phyloP scores from a whole-genome alignment of 2,113 vertebrate genomes.

The Lycocorax pyrrhopterus region DNA sequence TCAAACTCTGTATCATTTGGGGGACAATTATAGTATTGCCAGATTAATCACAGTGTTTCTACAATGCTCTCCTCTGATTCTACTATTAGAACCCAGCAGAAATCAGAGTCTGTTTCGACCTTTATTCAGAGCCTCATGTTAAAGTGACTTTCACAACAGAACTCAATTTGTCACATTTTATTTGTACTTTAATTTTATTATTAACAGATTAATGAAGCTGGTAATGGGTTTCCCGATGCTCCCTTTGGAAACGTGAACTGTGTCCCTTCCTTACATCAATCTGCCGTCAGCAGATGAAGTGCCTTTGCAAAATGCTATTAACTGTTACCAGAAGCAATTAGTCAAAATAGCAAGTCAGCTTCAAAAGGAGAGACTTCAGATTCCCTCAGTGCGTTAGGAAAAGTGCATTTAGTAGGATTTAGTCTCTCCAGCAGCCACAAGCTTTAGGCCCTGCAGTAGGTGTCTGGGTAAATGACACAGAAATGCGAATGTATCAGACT shows the following conservation, averaged over 20 bases:
- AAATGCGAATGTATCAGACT: slow-evolving; percentile 16
- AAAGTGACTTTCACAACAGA: slow-evolving; percentile 51
- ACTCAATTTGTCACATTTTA: slow-evolving; percentile 52
- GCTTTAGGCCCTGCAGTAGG: background rate
- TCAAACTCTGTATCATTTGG: background rate
- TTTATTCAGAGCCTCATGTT: slow-evolving; percentile 42
- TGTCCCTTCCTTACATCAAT: slow-evolving; percentile 54
- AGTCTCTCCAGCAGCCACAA: background rate
- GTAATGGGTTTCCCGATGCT: slow-evolving; percentile 56
- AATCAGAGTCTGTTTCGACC: slow-evolving; percentile 49
- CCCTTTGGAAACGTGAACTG: slow-evolving; percentile 53
- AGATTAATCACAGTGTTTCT: slow-evolving; percentile 38
- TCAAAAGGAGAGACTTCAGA: slow-evolving; percentile 23
- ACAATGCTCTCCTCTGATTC: slow-evolving; percentile 31
- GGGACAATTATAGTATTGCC: slow-evolving; percentile 18
- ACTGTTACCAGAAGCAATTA: slow-evolving; percentile 59
- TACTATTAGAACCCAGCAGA: background rate
- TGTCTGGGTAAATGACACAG: slow-evolving; percentile 31
- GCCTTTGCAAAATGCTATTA: slow-evolving; percentile 57
- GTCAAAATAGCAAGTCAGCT: slow-evolving; percentile 48
- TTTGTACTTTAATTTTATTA: slow-evolving; percentile 71
- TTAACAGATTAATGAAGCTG: slow-evolving; percentile 62
- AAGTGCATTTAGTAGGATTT: slow-evolving; percentile 36
- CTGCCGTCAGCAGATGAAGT: slow-evolving; percentile 54
- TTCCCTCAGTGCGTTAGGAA: background rate